A percentile compares a stretch with the other conserved stretches of the same genome.
phyloP scores from a whole-genome alignment of 2,888 invertebrate species.

The Ametastegia equiseti region DNA sequence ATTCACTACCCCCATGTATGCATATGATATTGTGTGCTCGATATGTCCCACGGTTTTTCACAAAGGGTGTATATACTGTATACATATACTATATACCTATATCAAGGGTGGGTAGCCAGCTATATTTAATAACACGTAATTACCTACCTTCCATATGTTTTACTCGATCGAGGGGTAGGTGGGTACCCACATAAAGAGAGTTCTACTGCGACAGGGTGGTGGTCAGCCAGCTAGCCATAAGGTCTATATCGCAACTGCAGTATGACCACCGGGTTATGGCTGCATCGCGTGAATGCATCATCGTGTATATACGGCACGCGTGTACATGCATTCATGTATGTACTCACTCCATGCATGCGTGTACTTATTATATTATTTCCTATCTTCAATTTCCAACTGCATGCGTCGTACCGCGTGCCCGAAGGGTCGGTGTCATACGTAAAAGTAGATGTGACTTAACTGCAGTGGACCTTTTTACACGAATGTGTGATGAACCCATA shows the following conservation, averaged over 20 bases:
- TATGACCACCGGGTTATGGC: slow-evolving; percentile 1
- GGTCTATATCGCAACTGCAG: background rate
- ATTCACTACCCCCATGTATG: background rate
- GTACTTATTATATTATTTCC: background rate
- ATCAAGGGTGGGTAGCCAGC: slow-evolving; percentile 2
- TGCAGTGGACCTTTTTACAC: too few species aligned
- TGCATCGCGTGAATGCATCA: slow-evolving; percentile 46
- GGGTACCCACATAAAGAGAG: background rate
- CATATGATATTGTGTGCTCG: background rate
- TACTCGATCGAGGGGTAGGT: background rate
- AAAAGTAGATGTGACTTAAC: too few species aligned
- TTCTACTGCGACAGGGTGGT: background rate
- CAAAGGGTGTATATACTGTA: too few species aligned
- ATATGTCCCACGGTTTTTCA: background rate
- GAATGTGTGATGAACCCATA: too few species aligned
- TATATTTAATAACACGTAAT: slow-evolving; percentile 47
- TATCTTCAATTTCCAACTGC: too few species aligned
- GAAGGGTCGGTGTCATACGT: too few species aligned
- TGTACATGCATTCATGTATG: background rate
- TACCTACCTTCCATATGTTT: slow-evolving; percentile 48
- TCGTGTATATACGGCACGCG: background rate
- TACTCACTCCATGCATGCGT: background rate
- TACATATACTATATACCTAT: too few species aligned
- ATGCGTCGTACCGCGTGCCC: too few species aligned
- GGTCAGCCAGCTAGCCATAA: background rate